A percentile compares a stretch with the other conserved stretches of the same genome.
Conservation (phyloP, 2,888 invertebrate species). For the Anorthoa munda region DNA sequence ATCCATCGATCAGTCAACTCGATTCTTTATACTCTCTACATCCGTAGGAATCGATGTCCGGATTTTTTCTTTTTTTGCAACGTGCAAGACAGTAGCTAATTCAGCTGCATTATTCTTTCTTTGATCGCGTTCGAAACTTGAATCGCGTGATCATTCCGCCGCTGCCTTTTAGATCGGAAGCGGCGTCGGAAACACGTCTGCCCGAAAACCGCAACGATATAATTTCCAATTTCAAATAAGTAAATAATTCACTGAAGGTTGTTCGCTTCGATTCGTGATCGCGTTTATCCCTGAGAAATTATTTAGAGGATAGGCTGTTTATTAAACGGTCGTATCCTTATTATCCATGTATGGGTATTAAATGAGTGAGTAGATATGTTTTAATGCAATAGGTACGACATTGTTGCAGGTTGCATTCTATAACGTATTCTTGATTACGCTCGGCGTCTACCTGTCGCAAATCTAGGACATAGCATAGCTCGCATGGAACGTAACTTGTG, state of each 20-base stretch:
- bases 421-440: conserved; percentile 78
- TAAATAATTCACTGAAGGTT: conserved; percentile 85
- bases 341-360: conserved; percentile 69
- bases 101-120: conserved; percentile 69
- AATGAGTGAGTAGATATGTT: conserved; percentile 64
- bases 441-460: conserved; percentile 84
- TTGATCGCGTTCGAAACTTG: conserved; percentile 72
- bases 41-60: conserved; percentile 78
- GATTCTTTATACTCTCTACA: conserved; percentile 76
- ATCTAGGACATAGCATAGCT: conserved; percentile 89
- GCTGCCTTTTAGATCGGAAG: conserved; percentile 83
- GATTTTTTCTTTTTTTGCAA: conserved; percentile 71
- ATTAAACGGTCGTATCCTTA: conserved; percentile 74
- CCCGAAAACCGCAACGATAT: conserved; percentile 87
- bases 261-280: conserved; percentile 73
- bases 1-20: conserved; percentile 78
- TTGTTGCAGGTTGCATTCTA: conserved; percentile 75
- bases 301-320: conserved; percentile 74
- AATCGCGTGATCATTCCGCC: conserved; percentile 86
- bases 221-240: conserved; percentile 88
- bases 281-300: conserved; percentile 78
- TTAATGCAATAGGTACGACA: conserved; percentile 74
- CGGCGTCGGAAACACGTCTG: conserved; percentile 89
- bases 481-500: conserved; percentile 82
- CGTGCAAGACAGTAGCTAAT: conserved; percentile 70